Conservation (phyloP, 2,888 invertebrate species). For the Isoperla grammatica region DNA sequence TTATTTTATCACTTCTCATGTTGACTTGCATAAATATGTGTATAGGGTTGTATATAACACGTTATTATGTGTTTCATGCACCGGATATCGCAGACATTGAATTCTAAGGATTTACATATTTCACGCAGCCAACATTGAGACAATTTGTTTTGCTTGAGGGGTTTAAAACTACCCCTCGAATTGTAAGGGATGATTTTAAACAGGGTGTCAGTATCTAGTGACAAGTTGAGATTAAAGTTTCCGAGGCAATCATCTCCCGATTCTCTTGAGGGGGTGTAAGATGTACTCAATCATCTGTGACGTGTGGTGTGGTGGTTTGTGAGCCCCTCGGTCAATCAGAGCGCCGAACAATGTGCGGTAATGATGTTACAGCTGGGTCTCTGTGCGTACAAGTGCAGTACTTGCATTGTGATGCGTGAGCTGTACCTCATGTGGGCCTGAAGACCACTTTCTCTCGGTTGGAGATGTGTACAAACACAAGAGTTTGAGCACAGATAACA, state of each 20-base stretch:
- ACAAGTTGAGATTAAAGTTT: slow-evolving; percentile 21
- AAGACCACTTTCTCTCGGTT: no score
- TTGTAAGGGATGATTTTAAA: neutral
- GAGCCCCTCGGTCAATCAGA: no score
- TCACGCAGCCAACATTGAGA: neutral
- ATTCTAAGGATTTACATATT: slow-evolving; percentile 10
- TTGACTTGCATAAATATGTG: no score
- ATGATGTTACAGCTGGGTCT: no score
- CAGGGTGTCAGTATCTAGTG: slow-evolving; percentile 4
- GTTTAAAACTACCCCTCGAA: neutral
- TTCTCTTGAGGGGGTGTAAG: slow-evolving; percentile 7
- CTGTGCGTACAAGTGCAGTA: no score
- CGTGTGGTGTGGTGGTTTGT: no score
- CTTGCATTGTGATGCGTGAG: no score
- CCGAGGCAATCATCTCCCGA: slow-evolving; percentile 19
- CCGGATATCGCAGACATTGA: slow-evolving; percentile 8
- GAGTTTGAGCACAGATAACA: no score
- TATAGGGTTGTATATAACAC: neutral
- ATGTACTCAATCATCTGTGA: neutral
- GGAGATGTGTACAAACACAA: no score
- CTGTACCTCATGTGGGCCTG: no score
- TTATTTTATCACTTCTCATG: no score
- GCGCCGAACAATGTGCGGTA: no score
- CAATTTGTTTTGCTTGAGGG: slow-evolving; percentile 4
- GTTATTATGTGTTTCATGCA: neutral